These are phyloP conservation scores for Papilio helenus DNA, from an alignment of 1,140 invertebrate genomes.

Conservation along the genomic window DNA sequence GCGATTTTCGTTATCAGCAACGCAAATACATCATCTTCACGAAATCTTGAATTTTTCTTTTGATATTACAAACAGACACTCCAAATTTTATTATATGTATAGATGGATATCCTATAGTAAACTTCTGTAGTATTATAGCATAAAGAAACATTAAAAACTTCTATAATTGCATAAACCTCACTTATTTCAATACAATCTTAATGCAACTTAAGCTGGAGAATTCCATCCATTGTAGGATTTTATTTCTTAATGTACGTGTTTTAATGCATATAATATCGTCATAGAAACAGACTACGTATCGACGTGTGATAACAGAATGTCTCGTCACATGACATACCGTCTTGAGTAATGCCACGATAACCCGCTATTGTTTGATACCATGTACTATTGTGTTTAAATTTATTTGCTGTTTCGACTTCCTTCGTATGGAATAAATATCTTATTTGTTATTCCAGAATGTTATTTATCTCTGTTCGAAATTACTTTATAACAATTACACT, in stretches of 20 bases:
- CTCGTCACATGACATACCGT: not conserved
- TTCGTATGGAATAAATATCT: too few relatives aligned
- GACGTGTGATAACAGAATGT: not conserved
- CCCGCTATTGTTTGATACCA: not conserved
- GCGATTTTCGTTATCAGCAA: too few relatives aligned
- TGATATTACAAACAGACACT: too few relatives aligned
- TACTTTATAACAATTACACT: too few relatives aligned
- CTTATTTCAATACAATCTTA: not conserved
- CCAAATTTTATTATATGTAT: too few relatives aligned
- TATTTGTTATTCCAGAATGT: too few relatives aligned
- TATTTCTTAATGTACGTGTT: not conserved
- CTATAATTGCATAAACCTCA: not conserved
- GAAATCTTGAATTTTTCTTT: too few relatives aligned
- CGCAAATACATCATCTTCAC: too few relatives aligned
- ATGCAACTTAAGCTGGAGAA: not conserved
- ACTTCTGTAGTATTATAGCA: too few relatives aligned
- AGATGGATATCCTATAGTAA: too few relatives aligned
- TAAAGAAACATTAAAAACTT: too few relatives aligned
- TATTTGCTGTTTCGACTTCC: not conserved
- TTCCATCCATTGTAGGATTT: not conserved
- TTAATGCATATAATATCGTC: not conserved
- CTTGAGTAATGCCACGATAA: not conserved
- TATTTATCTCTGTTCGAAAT: too few relatives aligned
- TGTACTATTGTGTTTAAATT: not conserved
- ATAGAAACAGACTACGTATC: not conserved